These are phyloP conservation scores for Diplodus sargus DNA, from an alignment of 2,797 vertebrate species.

Conservation along the genomic window DNA sequence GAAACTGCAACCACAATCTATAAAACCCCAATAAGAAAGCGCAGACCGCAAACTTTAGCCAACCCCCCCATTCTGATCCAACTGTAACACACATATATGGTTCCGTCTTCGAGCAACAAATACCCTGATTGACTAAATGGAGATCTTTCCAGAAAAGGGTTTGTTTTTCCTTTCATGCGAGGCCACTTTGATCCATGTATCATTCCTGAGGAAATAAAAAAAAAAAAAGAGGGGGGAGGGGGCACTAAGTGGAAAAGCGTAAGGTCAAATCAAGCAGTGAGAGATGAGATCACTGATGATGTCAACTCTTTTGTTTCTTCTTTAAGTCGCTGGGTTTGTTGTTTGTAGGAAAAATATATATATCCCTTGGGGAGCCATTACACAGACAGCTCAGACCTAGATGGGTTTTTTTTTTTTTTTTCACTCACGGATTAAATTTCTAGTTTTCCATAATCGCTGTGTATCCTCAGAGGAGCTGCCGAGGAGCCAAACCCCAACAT, in stretches of 20 bases:
- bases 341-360: constrained; percentile 47
- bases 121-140: constrained; percentile 49
- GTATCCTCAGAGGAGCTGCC: constrained; percentile 48
- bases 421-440: constrained; percentile 71
- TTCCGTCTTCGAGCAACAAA: constrained; percentile 49
- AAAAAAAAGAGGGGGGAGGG: constrained; percentile 11
- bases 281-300: constrained; percentile 76
- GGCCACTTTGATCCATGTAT: constrained; percentile 67
- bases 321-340: constrained; percentile 62
- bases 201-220: constrained; percentile 57
- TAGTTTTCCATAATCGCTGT: constrained; percentile 71
- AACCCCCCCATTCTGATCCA: constrained; percentile 24
- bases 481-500: constrained; percentile 72
- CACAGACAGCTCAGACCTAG: constrained; percentile 49
- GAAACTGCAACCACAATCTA: constrained; percentile 58
- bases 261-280: constrained; percentile 65
- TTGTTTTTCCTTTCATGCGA: constrained; percentile 55
- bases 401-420: constrained; percentile 50
- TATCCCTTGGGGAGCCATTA: constrained; percentile 56
- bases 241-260: constrained; percentile 57
- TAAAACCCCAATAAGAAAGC: constrained; percentile 68
- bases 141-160: constrained; percentile 43
- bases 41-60: constrained; percentile 57
- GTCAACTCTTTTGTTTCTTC: constrained; percentile 71
- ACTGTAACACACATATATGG: constrained; percentile 32